phyloP scores from a whole-genome alignment of 92 coral and sea anemone species.

The Micromussa lordhowensis region DNA sequence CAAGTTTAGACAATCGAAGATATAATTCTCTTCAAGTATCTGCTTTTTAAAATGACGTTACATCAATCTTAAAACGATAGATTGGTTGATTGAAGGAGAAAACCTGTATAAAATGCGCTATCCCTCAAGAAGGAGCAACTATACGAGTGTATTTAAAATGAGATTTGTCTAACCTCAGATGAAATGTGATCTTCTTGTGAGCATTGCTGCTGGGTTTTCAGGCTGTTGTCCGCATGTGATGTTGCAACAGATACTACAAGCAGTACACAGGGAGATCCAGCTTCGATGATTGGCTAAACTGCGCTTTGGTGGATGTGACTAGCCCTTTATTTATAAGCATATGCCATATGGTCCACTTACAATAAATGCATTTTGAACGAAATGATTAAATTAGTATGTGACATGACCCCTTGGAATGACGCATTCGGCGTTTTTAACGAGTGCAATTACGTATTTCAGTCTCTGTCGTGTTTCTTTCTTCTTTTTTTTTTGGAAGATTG shows the following conservation, averaged over 20 bases:
- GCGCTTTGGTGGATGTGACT: background rate
- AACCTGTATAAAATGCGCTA: background rate
- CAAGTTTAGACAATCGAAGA: background rate
- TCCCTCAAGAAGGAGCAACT: background rate
- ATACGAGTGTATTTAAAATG: background rate
- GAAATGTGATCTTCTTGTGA: background rate
- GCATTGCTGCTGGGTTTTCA: background rate
- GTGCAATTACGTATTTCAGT: background rate
- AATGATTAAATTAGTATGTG: background rate
- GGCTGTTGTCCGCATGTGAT: background rate
- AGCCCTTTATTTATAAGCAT: background rate
- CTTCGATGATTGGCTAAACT: background rate
- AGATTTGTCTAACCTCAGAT: background rate
- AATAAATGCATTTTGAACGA: background rate
- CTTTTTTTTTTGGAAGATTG: background rate
- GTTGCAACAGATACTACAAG: background rate
- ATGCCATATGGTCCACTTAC: background rate
- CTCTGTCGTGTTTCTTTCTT: background rate
- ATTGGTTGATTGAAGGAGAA: background rate
- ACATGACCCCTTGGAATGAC: background rate
- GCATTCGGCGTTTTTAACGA: background rate
- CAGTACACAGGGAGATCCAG: background rate
- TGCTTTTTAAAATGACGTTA: too few species aligned
- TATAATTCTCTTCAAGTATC: background rate
- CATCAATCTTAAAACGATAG: background rate